These are phyloP conservation scores for Tetrax tetrax DNA, from an alignment of 2,113 vertebrate genomes.

Conservation along the genomic window DNA sequence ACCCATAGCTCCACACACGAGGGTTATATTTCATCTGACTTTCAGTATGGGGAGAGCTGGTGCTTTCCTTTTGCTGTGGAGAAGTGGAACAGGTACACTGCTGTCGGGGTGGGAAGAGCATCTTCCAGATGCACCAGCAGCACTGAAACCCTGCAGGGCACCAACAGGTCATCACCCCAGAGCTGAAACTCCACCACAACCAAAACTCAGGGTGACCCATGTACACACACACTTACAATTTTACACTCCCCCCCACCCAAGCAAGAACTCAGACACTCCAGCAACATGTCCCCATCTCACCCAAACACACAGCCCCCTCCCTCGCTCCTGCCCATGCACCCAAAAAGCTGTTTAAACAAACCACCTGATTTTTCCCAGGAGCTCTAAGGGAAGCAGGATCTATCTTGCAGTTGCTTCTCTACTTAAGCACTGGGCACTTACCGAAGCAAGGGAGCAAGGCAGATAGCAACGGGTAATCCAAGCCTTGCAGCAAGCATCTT, in stretches of 20 bases:
- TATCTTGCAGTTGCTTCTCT: not conserved
- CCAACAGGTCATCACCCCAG: not conserved
- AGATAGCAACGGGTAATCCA: not conserved
- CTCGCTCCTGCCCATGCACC: not conserved
- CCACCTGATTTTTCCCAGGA: not conserved
- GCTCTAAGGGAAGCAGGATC: not conserved
- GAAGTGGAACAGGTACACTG: accelerated
- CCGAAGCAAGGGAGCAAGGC: not conserved
- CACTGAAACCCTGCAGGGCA: not conserved
- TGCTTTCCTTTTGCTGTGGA: not conserved
- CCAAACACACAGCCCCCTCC: not conserved
- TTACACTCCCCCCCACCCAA: not conserved
- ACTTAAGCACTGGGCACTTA: not conserved
- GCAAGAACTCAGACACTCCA: not conserved
- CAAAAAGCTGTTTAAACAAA: not conserved
- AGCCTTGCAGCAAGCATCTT: not conserved
- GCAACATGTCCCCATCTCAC: not conserved
- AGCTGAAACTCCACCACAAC: not conserved
- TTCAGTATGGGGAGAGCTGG: not conserved
- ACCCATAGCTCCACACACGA: not conserved
- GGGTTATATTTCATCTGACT: not conserved
- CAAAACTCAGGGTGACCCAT: not conserved
- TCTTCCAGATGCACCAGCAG: not conserved
- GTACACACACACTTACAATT: accelerated
- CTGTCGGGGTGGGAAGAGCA: not conserved